These are phyloP conservation scores for Peromyscus californicus DNA, from an alignment of 2,113 vertebrate species.

Conservation along the genomic window DNA sequence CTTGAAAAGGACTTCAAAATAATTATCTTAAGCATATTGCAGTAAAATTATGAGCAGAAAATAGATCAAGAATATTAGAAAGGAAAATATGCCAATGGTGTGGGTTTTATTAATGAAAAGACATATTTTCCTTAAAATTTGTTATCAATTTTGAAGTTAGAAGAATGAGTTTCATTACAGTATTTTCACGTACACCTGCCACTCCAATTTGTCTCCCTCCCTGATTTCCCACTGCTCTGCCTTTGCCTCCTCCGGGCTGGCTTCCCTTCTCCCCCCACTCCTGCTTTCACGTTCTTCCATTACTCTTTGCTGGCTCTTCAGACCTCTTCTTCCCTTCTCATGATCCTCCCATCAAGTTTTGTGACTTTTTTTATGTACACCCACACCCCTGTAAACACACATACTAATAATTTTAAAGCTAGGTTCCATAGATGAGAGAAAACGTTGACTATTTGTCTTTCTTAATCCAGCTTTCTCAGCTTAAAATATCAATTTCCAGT, in stretches of 20 bases:
- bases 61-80: not conserved
- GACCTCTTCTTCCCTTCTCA: not conserved
- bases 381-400: not conserved
- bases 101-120: not conserved
- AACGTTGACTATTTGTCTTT: not conserved
- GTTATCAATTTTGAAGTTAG: not conserved
- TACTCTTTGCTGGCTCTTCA: not conserved
- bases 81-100: not conserved
- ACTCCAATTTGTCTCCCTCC: not conserved
- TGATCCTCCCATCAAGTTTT: not conserved
- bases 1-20: conserved; percentile 71
- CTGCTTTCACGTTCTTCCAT: not conserved
- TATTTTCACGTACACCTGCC: not conserved
- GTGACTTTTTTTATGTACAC: not conserved
- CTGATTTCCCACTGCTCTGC: not conserved
- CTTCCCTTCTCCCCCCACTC: not conserved
- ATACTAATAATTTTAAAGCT: not conserved
- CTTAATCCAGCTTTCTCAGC: not conserved
- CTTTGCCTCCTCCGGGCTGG: not conserved
- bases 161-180: not conserved
- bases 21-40: conserved; percentile 39
- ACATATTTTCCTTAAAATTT: not conserved
- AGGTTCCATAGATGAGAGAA: not conserved
- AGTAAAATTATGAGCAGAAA: conserved; percentile 33
- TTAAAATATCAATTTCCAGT: not conserved